These are phyloP conservation scores for Chelon labrosus DNA, from an alignment of 2,797 vertebrate species.

Conservation along the genomic window DNA sequence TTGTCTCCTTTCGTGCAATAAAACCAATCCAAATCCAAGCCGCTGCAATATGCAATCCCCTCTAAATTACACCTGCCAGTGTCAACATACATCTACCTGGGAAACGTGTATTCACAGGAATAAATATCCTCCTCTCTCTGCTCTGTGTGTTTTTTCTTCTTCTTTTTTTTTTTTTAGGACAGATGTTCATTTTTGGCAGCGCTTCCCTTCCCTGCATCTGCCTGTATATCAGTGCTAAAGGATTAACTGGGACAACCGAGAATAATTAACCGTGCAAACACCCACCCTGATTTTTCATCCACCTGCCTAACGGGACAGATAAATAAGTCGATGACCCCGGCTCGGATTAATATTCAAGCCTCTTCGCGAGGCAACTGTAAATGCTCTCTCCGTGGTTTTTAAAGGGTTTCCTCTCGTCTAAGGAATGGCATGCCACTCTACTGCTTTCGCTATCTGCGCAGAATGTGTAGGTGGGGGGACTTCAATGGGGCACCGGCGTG, in stretches of 20 bases:
- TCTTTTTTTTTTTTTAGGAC: slow-evolving; percentile 48
- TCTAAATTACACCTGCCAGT: slow-evolving; percentile 70
- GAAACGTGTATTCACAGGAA: slow-evolving; percentile 71
- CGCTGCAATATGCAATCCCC: slow-evolving; percentile 64
- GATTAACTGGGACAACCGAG: slow-evolving; percentile 81
- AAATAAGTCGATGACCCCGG: slow-evolving; percentile 64
- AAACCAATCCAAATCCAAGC: slow-evolving; percentile 58
- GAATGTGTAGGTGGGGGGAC: slow-evolving; percentile 66
- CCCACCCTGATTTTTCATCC: slow-evolving; percentile 63
- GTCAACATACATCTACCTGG: slow-evolving; percentile 73
- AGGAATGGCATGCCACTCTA: slow-evolving; percentile 17
- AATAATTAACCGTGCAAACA: slow-evolving; percentile 79
- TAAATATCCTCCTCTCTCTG: slow-evolving; percentile 55
- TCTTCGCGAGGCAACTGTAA: slow-evolving; percentile 56
- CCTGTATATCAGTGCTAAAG: slow-evolving; percentile 73
- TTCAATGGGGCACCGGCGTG: slow-evolving; percentile 61
- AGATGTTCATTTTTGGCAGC: slow-evolving; percentile 81
- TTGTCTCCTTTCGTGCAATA: slow-evolving; percentile 57
- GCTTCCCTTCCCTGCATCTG: slow-evolving; percentile 68
- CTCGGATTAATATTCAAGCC: slow-evolving; percentile 66
- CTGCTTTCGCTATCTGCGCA: slow-evolving; percentile 31
- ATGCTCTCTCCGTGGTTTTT: slow-evolving; percentile 57
- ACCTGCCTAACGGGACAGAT: slow-evolving; percentile 74
- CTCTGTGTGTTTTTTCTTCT: slow-evolving; percentile 21
- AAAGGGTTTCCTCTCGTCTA: slow-evolving; percentile 57